Evolutionary conservation across 2,113 vertebrate genomes (phyloP), one percentile per base, ranked within the genome.

Genomic region (Mungos mungo): DNA sequence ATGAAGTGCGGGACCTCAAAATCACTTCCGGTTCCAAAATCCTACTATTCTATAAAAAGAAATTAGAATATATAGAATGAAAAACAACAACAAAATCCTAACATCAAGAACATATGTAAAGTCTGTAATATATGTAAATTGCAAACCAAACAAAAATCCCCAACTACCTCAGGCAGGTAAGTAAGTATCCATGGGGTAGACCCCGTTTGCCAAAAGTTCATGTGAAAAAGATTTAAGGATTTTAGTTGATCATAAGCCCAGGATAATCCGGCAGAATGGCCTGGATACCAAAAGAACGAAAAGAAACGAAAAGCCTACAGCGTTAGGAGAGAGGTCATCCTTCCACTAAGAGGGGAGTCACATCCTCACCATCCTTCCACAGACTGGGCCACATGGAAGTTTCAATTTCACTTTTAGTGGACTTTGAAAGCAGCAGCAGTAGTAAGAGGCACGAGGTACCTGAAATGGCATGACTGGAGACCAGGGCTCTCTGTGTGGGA

Each of bases 201-300:
- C 83, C 19, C 72, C 38, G 87, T 69, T 57, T 87, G 92, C 93
- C 95, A 96, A 66, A 94, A 95, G 92, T 72, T 77, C 94, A 95
- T 52, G 81, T 90, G 97, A 97, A 71, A 80, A 92, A 92, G 90
- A 97, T 92, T 89, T 93, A 84, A 63, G 71, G 97, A 60, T 97
- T 95, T 57, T 9, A 84, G 72, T 29, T 76, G 54, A 71, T 60
- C 21, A 2, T 50, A 84, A 95, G 83, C 41, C 74, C 90, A 71
- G 80, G 47, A 86, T 95, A 93, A 98, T 83, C 47, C 60, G 9
- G 38, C 63, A 88, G 77, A 93, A 72, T 23, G 82, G 77, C 82
- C 85, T 95, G 79, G 68, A 71, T 80, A 83, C 57, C 29, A 79
- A 38, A 65, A 72, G 71, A 95, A 81, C 38, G 38, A 50, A 72